These are phyloP conservation scores for Natrix natrix DNA, from an alignment of 2,797 vertebrate genomes.

Conservation along the genomic window DNA sequence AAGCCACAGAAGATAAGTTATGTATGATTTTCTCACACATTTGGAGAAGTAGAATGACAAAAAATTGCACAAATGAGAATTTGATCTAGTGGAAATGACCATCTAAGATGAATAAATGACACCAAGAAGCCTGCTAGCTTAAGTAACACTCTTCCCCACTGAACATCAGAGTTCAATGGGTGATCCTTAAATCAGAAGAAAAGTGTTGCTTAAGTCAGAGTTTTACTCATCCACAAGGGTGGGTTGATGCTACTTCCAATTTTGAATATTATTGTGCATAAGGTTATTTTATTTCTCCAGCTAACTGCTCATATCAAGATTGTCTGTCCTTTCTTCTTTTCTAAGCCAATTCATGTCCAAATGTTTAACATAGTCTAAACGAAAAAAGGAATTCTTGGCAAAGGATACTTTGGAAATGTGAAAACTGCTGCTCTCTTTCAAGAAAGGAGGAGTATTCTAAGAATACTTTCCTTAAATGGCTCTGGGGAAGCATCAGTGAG, in stretches of 20 bases:
- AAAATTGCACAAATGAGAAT: not conserved
- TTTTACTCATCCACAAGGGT: not conserved
- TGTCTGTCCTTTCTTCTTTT: not conserved
- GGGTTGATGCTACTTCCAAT: not conserved
- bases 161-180: not conserved
- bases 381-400: not conserved
- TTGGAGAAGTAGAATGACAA: not conserved
- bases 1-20: not conserved
- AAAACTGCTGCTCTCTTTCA: not conserved
- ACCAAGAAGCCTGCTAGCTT: not conserved
- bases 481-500: not conserved
- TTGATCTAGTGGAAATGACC: not conserved
- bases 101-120: not conserved
- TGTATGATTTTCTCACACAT: not conserved
- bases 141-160: not conserved
- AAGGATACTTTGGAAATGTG: not conserved
- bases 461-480: not conserved
- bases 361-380: not conserved
- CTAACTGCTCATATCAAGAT: not conserved
- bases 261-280: not conserved
- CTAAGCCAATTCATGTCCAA: not conserved
- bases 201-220: not conserved
- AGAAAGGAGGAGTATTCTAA: not conserved
- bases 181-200: not conserved
- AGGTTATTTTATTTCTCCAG: not conserved